Base-by-base conservation (phyloP, 2,888 invertebrate species). In the Phragmatobia fuliginosa region DNA sequence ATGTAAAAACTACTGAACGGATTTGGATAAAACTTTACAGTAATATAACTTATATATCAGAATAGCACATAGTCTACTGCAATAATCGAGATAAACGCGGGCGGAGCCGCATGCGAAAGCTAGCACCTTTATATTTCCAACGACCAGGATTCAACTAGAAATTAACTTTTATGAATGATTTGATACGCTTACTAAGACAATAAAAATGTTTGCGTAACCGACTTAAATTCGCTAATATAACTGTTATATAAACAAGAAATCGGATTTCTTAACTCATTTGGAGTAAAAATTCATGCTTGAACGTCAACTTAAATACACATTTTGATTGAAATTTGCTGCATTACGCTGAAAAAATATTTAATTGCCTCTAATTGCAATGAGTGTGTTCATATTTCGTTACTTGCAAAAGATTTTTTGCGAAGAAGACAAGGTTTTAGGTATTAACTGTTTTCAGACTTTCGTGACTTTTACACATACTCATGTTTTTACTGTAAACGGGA, bases 171-270 rank as follows among this genome's bases (percentile, higher is more conserved):
- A 21, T 45, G 6, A 49, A 45, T 45, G 8, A 45, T 45, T 45
- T 7, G 8, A 45, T 41, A 18, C 21, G 45, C 45, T 21, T 45
- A 7, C 21, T 21, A 45, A n/a, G 45, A 49, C 21, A 11, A 52
- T 52, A 10, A 25, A 52, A 4, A 25, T 25, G 52, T 11, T 52
- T 52, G 25, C 11, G 52, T 52, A 52, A 52, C 25, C n/a, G n/a
- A 11, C 25, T 25, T 10, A 52, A 52, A 14, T n/a, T n/a, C 45
- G n/a, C n/a, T 49, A 49, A 8, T 49, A 5, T 21, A n/a, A 7
- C 45, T 49, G 45, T 49, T 49, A 52, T 25, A 52, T 52, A 52
- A 52, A 52, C 25, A 25, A 52, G 52, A 52, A 52, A 52, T 52
- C 52, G 0, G 52, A 49, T 25, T 52, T 25, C 52, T 52, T 52